A percentile compares a stretch with the other conserved stretches of the same genome.
These are phyloP conservation scores for Unio pictorum DNA, from an alignment of 2,888 invertebrate species.

Conservation along the genomic window DNA sequence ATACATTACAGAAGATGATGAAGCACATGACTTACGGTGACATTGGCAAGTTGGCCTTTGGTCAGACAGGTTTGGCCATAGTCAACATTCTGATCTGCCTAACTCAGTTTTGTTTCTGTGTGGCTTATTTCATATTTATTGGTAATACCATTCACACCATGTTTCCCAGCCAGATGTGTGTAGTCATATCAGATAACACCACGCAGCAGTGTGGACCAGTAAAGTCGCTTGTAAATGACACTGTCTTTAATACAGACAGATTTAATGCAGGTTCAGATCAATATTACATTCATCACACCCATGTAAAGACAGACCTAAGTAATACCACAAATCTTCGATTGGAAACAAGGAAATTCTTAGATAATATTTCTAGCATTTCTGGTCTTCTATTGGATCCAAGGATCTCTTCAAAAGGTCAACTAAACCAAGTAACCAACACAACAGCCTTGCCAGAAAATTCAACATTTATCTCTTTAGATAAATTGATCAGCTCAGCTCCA, in stretches of 20 bases:
- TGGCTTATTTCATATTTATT: conserved; percentile 67
- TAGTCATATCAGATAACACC: conserved; percentile 6
- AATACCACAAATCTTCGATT: no score
- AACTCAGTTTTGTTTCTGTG: conserved; percentile 67
- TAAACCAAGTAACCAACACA: conserved; percentile 1
- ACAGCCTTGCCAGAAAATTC: conserved; percentile 2
- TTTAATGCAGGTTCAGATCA: neutral
- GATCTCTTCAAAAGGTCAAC: no score
- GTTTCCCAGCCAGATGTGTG: conserved; percentile 54
- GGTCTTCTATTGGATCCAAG: neutral
- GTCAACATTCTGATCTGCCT: conserved; percentile 63
- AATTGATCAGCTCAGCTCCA: conserved; percentile 39
- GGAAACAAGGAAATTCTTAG: no score
- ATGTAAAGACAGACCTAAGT: no score
- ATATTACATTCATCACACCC: no score
- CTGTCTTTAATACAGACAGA: neutral
- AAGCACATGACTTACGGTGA: conserved; percentile 63
- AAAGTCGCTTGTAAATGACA: conserved; percentile 2
- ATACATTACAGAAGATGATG: conserved; percentile 39
- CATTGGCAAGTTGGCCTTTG: conserved; percentile 60
- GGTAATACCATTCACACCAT: conserved; percentile 63
- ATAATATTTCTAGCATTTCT: neutral
- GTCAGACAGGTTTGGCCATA: conserved; percentile 53
- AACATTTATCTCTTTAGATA: neutral
- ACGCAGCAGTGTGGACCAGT: neutral